Base-by-base conservation (phyloP, 2,888 invertebrate genomes). In the Meliscaeva auricollis region DNA sequence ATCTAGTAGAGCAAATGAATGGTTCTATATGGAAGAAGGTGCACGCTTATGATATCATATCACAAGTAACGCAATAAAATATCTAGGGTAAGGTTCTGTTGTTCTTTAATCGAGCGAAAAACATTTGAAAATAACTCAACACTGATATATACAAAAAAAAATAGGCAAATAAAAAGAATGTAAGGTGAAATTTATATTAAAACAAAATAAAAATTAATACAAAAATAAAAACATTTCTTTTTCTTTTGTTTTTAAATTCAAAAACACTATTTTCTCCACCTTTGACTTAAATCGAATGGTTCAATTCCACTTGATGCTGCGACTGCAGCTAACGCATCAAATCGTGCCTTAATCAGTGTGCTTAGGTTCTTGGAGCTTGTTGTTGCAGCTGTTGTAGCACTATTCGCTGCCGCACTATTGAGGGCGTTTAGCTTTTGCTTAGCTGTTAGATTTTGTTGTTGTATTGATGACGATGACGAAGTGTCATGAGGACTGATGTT, bases 231-330 rank as follows among this genome's bases (percentile, higher is more conserved):
- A 8, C 68, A 32, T 20, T 58, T n/a, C n/a, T n/a, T n/a, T 56
- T 44, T n/a, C 1, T 8, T 11, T 3, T 5, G 2, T 52, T 22
- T 13, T 32, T 48, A 38, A 13, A 68, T 54, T 22, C 26, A 48
- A 35, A 32, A 38, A 35, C 60, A 72, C 32, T 35, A 44, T 22
- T 44, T 41, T 54, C n/a, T 64, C 73, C 78, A 88, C 88, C 88
- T 88, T 88, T 88, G 88, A 73, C 87, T 88, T 22, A 88, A 81
- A 80, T 88, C 88, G 82, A 88, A 88, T 9, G 88, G 88, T 75
- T 88, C 88, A 62, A 82, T 83, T 66, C 87, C 80, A 56, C 87
- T 87, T 38, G 87, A 87, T n/a, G 81, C 87, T 75, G 88, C 88
- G 3, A 81, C 87, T 5, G 75, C 87, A 48, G 88, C 87, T 11